Evolutionary conservation across 1,140 invertebrate species (phyloP), one percentile per base, ranked within the genome.

Genomic region (Melanaphis sacchari): DNA sequence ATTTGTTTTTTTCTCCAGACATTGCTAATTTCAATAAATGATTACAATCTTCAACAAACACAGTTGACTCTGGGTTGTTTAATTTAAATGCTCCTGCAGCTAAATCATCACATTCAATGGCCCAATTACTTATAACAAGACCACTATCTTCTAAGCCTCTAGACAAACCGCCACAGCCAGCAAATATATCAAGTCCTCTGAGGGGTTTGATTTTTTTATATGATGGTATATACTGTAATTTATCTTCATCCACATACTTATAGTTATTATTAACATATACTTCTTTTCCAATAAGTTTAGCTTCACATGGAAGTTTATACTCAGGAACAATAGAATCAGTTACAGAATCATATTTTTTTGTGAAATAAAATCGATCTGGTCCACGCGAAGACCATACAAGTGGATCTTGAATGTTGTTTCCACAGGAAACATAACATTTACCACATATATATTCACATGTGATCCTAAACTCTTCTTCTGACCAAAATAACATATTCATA

Each of bases 1-100:
- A 94, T 96, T 95, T 41, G 94, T 95, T 15, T 94, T 94, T 95
- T 92, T 96, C 95, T 24, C 96, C 96, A 40, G 91, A 31, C 49
- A 98, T 96, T 1, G 96, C 97, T 52, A 96, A 94, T 94, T 96
- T 96, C 3, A 99, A 96, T 40, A 98, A 95, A 11, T 95, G 94
- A 95, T 98, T 98, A 94, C 97, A 98, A 95, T 98, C 98, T 89
- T 98, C 97, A 24, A 96, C 96, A 94, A 98, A 98, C 0, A 98
- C 98, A 2, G 96, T 96, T 94, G 97, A 96, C 26, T 96, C 95
- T 1, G 97, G 96, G 95, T 98, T 97, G 94, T 99, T 99, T 0
- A 97, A 95, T 40, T 96, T 95, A 95, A 97, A 98, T 3, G 98
- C 98, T 95, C 97, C 96, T 21, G 98, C 98, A 2, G 98, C 98